Base-by-base conservation (phyloP, 2,888 invertebrate species). In the Machimus atricapillus region DNA sequence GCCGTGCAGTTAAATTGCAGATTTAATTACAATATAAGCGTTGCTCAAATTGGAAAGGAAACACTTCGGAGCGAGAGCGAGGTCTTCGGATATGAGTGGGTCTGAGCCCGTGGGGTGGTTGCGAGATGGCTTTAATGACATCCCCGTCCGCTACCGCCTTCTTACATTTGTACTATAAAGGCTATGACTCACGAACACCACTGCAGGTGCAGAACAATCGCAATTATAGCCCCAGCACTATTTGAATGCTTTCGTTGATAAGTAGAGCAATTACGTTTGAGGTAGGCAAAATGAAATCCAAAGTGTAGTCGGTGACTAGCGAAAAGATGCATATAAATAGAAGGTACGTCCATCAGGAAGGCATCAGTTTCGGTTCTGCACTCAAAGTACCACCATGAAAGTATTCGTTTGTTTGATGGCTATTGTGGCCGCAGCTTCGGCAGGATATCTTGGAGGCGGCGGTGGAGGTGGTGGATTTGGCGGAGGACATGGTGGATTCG, bases 21-120 rank as follows among this genome's bases (percentile, higher is more conserved):
- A 78, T 43, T 78, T 78, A 78, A 78, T 78, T 78, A 40, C 78
- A 78, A 78, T 78, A 78, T 78, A 40, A 78, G 78, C 78, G 78
- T 40, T 40, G 43, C 43, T 23, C 19, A 40, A 43, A 78, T 78
- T 78, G 6, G 78, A 78, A 78, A 78, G 78, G 78, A 78, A 78
- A 78, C 43, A 23, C 23, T 93, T 14, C 37, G 92, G 94, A 0
- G 93, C 66, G 66, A 66, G 66, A 66, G 66, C 94, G 0, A 93
- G 94, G 0, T 90, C 93, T 1, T 92, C 94, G 0, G 92, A 94
- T 1, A 91, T 94, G 0, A 90, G 94, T 0, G 93, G 94, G 1
- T 93, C 94, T 1, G 93, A 93, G 1, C 92, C 92, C 95, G 0
- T 97, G 97, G 0, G 96, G 98, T 92, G 95, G 95, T 90, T 98